A percentile compares a stretch with the other conserved stretches of the same genome.
Evolutionary conservation across 53 echinoderm and acorn worm species (phyloP).

Genomic region (Glandiceps talaboti): DNA sequence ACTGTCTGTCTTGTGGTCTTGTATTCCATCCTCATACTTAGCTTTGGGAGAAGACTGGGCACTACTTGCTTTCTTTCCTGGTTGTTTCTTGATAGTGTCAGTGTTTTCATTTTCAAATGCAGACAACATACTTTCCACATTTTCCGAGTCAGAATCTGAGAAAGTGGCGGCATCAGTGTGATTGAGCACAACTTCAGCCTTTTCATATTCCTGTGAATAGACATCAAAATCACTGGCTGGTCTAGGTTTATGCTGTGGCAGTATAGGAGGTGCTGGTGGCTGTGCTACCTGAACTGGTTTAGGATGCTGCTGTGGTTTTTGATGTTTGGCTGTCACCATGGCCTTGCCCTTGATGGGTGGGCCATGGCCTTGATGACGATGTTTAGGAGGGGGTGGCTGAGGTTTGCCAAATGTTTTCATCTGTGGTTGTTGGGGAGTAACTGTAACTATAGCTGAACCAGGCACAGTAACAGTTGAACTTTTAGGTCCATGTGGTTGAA

Average conservation of each 20-base stretch:
- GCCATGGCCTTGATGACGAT: background rate
- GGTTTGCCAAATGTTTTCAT: background rate
- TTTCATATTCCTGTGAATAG: background rate
- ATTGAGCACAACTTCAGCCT: background rate
- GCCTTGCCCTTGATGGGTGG: background rate
- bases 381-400: background rate
- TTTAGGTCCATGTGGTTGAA: background rate
- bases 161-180: background rate
- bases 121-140: constrained; percentile 49
- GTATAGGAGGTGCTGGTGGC: background rate
- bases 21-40: too few relatives aligned
- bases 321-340: background rate
- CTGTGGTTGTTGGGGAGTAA: background rate
- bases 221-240: background rate
- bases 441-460: background rate
- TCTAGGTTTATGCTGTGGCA: background rate
- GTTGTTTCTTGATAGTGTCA: constrained; percentile 99
- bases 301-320: background rate
- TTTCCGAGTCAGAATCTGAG: constrained; percentile 6
- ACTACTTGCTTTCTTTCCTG: constrained; percentile 13
- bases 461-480: background rate
- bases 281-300: background rate
- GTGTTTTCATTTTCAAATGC: constrained; percentile 98
- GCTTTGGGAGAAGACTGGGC: background rate
- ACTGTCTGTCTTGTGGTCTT: too few relatives aligned